Conservation (phyloP, 64 coral and sea anemone genomes). For the Cladopsammia gracilis region DNA sequence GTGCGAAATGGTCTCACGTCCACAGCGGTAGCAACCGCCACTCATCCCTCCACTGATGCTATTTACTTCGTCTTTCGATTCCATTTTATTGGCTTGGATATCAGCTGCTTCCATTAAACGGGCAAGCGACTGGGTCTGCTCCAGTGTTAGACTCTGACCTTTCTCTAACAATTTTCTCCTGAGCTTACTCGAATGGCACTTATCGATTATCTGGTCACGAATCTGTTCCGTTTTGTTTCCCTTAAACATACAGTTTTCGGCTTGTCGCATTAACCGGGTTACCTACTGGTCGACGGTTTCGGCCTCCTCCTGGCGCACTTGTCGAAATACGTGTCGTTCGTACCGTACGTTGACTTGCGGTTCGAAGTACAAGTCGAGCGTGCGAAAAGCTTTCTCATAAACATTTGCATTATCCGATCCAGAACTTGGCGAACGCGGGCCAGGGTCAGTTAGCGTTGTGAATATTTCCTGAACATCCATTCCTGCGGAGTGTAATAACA, state of each 20-base stretch:
- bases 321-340: too few species aligned
- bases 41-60: neutral
- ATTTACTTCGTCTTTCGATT: neutral
- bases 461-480: too few species aligned
- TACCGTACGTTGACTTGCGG: too few species aligned
- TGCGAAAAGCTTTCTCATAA: too few species aligned
- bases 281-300: neutral
- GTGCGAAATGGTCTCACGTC: conserved; percentile 26
- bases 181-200: neutral
- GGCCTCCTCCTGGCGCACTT: neutral
- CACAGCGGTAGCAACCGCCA: conserved; percentile 7
- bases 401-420: too few species aligned
- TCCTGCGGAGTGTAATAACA: too few species aligned
- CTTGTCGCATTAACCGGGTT: conserved; percentile 2
- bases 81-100: neutral
- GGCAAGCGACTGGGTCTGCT: neutral
- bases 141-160: neutral
- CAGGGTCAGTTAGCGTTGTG: too few species aligned
- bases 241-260: neutral
- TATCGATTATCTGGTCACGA: conserved; percentile 13
- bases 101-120: neutral
- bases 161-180: neutral
- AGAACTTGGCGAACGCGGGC: too few species aligned
- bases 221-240: conserved; percentile 11
- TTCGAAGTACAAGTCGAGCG: too few species aligned